These are phyloP conservation scores for Bombus affinis DNA, from an alignment of 1,140 invertebrate species.

Conservation along the genomic window DNA sequence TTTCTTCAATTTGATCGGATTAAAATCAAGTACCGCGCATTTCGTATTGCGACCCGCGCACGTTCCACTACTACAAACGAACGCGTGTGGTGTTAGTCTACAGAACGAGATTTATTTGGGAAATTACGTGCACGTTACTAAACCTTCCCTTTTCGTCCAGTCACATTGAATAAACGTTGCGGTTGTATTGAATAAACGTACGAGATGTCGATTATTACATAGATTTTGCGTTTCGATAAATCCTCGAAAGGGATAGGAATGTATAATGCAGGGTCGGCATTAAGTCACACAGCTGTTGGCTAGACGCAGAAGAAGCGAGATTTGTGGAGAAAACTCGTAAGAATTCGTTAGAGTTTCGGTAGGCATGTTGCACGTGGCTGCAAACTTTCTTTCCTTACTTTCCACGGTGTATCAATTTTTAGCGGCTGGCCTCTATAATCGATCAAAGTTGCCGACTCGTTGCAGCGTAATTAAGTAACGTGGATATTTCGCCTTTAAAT, in stretches of 20 bases:
- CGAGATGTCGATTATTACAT: background rate
- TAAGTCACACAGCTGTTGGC: slow-evolving; percentile 55
- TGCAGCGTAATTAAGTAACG: background rate
- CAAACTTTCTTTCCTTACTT: slow-evolving; percentile 55
- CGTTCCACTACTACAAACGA: too few species aligned
- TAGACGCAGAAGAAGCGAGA: background rate
- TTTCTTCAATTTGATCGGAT: background rate
- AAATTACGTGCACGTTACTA: background rate
- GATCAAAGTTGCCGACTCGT: background rate
- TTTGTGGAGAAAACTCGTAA: slow-evolving; percentile 32
- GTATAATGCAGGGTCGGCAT: slow-evolving; percentile 39
- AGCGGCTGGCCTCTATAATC: background rate
- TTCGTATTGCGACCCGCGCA: too few species aligned
- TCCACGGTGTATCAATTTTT: slow-evolving; percentile 34
- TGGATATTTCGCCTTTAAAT: background rate
- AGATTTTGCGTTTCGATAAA: background rate
- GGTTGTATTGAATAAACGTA: background rate
- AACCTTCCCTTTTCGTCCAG: too few species aligned
- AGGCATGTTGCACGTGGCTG: slow-evolving; percentile 28
- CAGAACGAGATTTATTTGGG: background rate
- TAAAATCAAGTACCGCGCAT: background rate
- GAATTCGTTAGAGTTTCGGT: slow-evolving; percentile 46
- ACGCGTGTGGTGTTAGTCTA: too few species aligned
- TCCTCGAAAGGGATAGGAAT: slow-evolving; percentile 28
- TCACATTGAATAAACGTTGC: too few species aligned